A percentile compares a stretch with the other conserved stretches of the same genome.
phyloP scores from a whole-genome alignment of 2,113 vertebrate genomes.

The Forbesichthys papilliferus region DNA sequence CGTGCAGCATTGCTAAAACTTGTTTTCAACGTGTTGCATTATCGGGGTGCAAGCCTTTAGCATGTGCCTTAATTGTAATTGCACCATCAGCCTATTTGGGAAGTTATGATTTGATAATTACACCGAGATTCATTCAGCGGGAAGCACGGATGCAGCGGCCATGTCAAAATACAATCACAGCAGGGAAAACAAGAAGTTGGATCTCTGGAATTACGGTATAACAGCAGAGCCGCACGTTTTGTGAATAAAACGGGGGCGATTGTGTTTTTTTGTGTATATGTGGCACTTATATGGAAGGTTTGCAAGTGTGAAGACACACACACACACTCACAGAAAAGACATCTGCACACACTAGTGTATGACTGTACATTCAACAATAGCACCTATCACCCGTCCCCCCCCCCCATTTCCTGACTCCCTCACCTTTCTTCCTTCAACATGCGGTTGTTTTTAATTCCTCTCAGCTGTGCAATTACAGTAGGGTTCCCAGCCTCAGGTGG shows the following conservation, averaged over 20 bases:
- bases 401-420: not conserved
- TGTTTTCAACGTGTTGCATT: constrained; percentile 22
- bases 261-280: not conserved
- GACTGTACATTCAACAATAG: no score
- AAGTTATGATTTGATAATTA: constrained; percentile 39
- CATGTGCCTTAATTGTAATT: constrained; percentile 28
- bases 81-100: constrained; percentile 37
- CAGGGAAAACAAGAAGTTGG: constrained; percentile 24
- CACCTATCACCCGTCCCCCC: not conserved
- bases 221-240: not conserved
- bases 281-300: not conserved
- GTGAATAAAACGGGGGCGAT: constrained; percentile 7
- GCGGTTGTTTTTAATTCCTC: constrained; percentile 51
- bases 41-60: not conserved
- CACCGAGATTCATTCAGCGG: constrained; percentile 13
- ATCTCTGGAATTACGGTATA: constrained; percentile 8
- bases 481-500: no score
- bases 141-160: not conserved
- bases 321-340: constrained; percentile 5
- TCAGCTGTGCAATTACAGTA: constrained; percentile 50
- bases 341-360: not conserved
- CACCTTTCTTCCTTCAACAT: not conserved
- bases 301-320: not conserved
- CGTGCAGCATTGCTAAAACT: constrained; percentile 4
- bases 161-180: constrained; percentile 39